A percentile compares a stretch with the other conserved stretches of the same genome.
phyloP scores from a whole-genome alignment of 2,888 invertebrate species.

The Strigamia maritima region DNA sequence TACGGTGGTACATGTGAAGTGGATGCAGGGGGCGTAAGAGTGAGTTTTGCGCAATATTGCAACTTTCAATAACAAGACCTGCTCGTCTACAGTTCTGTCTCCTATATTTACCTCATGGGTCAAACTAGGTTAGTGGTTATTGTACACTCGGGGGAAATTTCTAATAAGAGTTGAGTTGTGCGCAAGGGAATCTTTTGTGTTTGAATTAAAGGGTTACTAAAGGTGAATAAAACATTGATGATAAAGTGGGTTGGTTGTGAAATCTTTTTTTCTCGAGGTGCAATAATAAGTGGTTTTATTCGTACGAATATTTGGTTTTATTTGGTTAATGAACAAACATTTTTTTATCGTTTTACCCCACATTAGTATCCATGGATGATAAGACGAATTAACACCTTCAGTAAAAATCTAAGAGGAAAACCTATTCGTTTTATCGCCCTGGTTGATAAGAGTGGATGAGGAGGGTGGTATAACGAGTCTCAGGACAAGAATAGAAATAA shows the following conservation, averaged over 20 bases:
- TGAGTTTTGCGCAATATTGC: conserved; percentile 16
- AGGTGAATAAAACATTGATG: neutral
- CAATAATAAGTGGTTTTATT: neutral
- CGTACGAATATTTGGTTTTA: too few relatives aligned
- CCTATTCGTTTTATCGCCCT: too few relatives aligned
- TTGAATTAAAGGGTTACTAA: conserved; percentile 5
- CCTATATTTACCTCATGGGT: conserved; percentile 24
- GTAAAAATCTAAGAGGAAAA: too few relatives aligned
- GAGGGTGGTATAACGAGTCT: too few relatives aligned
- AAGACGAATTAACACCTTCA: too few relatives aligned
- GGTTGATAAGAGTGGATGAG: too few relatives aligned
- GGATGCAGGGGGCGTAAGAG: neutral
- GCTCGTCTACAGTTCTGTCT: neutral
- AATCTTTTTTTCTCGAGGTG: neutral
- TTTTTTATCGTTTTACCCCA: too few relatives aligned
- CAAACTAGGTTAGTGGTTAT: conserved; percentile 17
- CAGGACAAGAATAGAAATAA: too few relatives aligned
- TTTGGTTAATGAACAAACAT: too few relatives aligned
- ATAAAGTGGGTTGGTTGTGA: neutral
- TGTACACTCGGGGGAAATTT: conserved; percentile 15
- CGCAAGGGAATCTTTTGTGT: neutral
- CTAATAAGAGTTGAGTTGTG: conserved; percentile 13
- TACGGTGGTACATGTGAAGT: neutral
- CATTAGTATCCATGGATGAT: too few relatives aligned
- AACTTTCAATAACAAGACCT: conserved; percentile 25